phyloP scores from a whole-genome alignment of 2,113 vertebrate genomes.

The Corydoras maculifer region DNA sequence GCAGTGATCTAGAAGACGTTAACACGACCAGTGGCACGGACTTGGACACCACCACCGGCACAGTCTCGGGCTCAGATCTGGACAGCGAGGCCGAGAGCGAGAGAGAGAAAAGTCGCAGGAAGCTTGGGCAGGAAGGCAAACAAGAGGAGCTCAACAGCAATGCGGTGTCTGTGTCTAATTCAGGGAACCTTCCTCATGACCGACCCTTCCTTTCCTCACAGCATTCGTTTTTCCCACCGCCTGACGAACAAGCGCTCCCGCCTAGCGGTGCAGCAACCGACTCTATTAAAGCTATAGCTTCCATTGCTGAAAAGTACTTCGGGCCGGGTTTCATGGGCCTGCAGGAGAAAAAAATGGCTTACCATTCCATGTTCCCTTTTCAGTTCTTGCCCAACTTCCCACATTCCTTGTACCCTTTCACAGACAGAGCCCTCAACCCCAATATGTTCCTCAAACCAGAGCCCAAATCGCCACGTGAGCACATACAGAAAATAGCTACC shows the following conservation, averaged over 20 bases:
- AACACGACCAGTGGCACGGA: conserved; percentile 96
- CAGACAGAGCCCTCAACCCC: conserved; percentile 83
- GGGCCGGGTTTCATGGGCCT: conserved; percentile 92
- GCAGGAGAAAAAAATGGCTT: conserved; percentile 95
- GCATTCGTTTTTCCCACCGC: conserved; percentile 92
- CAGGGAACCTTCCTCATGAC: conserved; percentile 65
- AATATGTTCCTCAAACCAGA: conserved; percentile 91
- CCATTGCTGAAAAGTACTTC: conserved; percentile 97
- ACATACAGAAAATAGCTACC: conserved; percentile 74
- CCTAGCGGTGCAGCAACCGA: conserved; percentile 78
- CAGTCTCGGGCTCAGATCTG: conserved; percentile 88
- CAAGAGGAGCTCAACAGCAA: conserved; percentile 68
- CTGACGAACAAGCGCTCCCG: conserved; percentile 86
- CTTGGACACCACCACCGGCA: conserved; percentile 92
- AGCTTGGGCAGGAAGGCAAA: conserved; percentile 63
- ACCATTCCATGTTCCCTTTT: conserved; percentile 95
- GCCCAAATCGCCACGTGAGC: conserved; percentile 87
- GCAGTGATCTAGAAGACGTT: conserved; percentile 95
- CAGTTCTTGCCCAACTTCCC: conserved; percentile 94
- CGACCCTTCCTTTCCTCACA: conserved; percentile 82
- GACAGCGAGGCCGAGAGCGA: conserved; percentile 85
- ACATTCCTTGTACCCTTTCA: conserved; percentile 87
- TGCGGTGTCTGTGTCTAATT: conserved; percentile 63
- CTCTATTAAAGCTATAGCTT: conserved; percentile 98
- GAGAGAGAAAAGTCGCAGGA: conserved; percentile 66